Conservation (phyloP, 2,797 vertebrate genomes). For the Halcyon smyrnensis region DNA sequence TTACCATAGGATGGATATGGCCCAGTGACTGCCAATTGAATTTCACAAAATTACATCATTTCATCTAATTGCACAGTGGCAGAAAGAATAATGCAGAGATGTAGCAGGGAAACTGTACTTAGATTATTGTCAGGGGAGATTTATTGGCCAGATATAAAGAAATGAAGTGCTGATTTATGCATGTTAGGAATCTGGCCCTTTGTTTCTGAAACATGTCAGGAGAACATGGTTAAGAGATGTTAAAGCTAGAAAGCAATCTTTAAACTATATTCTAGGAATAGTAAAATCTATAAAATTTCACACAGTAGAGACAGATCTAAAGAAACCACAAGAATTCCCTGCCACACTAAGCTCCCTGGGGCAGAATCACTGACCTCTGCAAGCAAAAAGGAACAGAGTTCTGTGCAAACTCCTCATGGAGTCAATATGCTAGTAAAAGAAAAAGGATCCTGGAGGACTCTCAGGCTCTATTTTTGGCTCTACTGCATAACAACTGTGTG, state of each 20-base stretch:
- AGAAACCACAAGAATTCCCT: background rate
- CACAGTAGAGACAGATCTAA: background rate
- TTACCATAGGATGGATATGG: background rate
- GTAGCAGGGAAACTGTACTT: background rate
- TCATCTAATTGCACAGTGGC: background rate
- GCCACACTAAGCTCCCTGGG: background rate
- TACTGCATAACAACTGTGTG: slow-evolving; percentile 11
- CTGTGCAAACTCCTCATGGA: background rate
- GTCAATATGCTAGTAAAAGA: slow-evolving; percentile 12
- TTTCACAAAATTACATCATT: background rate
- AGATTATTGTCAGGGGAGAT: background rate
- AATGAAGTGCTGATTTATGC: background rate
- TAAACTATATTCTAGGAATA: background rate
- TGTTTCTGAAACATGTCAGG: background rate
- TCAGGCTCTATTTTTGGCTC: slow-evolving; percentile 48
- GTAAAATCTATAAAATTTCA: background rate
- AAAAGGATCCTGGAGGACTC: slow-evolving; percentile 1
- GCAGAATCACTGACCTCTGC: slow-evolving; percentile 13
- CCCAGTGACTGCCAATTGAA: background rate
- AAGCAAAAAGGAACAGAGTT: background rate
- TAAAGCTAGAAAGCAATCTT: background rate
- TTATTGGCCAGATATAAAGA: background rate
- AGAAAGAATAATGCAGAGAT: background rate
- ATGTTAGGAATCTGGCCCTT: background rate
- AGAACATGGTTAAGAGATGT: background rate